Evolutionary conservation across 37 sponge, comb jelly and placozoan species (phyloP).

Genomic region (Amphimedon queenslandica): DNA sequence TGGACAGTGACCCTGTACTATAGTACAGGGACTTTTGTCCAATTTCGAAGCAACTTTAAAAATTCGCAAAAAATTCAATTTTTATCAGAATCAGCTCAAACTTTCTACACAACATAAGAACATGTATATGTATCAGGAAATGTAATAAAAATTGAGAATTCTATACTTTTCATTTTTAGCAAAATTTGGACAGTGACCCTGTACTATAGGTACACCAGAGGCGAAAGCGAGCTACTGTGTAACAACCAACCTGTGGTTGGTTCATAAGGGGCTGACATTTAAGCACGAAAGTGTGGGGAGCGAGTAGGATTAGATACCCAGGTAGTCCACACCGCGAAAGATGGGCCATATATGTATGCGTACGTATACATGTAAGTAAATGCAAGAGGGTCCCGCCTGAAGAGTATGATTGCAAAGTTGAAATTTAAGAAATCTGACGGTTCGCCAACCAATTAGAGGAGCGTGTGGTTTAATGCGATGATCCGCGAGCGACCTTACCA

Average conservation of each 20-base stretch:
- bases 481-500: slow-evolving; percentile 82
- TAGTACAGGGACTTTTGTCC: too few species aligned
- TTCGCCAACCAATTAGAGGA: slow-evolving; percentile 88
- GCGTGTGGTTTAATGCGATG: slow-evolving; percentile 87
- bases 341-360: slow-evolving; percentile 34
- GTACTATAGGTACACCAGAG: slow-evolving; percentile 65
- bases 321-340: slow-evolving; percentile 83
- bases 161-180: too few species aligned
- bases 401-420: slow-evolving; percentile 83
- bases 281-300: slow-evolving; percentile 78
- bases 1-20: too few species aligned
- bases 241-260: too few species aligned
- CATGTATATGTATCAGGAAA: too few species aligned
- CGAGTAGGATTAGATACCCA: slow-evolving; percentile 86
- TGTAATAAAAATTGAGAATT: too few species aligned
- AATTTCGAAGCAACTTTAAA: too few species aligned
- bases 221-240: slow-evolving; percentile 68
- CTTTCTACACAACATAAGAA: too few species aligned
- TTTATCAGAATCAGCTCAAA: too few species aligned
- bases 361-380: slow-evolving; percentile 19
- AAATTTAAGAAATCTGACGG: slow-evolving; percentile 89
- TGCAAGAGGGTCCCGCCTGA: slow-evolving; percentile 70
- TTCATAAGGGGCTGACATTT: slow-evolving; percentile 43
- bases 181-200: too few species aligned
- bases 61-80: too few species aligned